Percentiles rank a stretch among this genome's conserved stretches.
These are phyloP conservation scores for Artibeus lituratus DNA, from an alignment of 2,797 vertebrate species.

Conservation along the genomic window DNA sequence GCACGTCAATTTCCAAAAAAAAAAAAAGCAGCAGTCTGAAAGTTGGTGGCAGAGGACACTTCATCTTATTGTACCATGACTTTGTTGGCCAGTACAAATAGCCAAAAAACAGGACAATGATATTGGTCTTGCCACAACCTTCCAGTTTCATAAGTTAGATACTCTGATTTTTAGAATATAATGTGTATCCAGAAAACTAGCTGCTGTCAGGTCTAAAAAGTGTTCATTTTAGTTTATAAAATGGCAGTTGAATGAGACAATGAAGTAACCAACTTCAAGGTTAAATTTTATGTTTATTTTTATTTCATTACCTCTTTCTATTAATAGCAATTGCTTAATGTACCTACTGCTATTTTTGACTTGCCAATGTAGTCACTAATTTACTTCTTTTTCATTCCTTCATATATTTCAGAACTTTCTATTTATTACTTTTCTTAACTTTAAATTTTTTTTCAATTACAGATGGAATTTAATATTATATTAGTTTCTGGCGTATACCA, in stretches of 20 bases:
- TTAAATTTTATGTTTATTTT: background rate
- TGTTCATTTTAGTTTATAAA: background rate
- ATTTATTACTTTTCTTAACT: background rate
- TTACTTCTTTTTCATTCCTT: background rate
- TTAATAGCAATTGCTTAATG: background rate
- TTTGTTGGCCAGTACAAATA: background rate
- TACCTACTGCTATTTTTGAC: background rate
- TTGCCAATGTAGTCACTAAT: background rate
- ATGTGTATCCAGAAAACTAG: background rate
- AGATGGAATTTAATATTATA: background rate
- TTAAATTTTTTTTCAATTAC: background rate
- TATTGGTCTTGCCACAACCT: rapidly evolving
- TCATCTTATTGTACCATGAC: background rate
- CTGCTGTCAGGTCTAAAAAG: background rate
- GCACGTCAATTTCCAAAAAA: background rate
- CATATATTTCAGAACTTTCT: background rate
- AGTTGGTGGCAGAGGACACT: background rate
- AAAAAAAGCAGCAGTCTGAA: background rate
- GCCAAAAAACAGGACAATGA: background rate
- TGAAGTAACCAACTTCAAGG: background rate
- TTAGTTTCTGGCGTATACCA: background rate
- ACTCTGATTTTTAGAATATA: background rate
- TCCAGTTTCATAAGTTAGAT: background rate
- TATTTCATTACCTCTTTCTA: background rate
- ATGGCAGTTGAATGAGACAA: background rate